Base-by-base conservation (phyloP, 2,888 invertebrate genomes). In the Tetragnatha montana region DNA sequence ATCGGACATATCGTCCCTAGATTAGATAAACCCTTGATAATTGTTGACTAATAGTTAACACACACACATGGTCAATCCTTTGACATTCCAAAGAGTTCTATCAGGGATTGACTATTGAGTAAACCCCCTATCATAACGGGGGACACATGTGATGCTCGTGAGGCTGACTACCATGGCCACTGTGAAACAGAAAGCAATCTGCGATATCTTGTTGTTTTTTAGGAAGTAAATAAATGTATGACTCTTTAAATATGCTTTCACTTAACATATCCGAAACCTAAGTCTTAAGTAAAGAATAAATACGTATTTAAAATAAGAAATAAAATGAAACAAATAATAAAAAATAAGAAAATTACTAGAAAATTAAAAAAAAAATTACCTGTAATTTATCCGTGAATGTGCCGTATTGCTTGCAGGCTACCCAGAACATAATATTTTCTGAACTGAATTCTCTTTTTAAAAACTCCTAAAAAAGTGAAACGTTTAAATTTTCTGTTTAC, bases 381-480 rank as follows among this genome's bases (percentile, higher is more conserved):
- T 88, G 84, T 19, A n/a, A 50, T 73, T 78, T 84, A 50, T 88
- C 83, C 68, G 21, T 84, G 10, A 81, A 68, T 17, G 84, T 70
- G n/a, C 60, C 74, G n/a, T 88, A 88, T 21, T 84, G 88, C 73
- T 88, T 82, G 21, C 88, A 88, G 0, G 84, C 79, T 19, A 84
- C 79, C 88, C 88, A 88, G 69, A 88, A 88, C 80, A 81, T 88
- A 0, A 88, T 88, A 35, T 88, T 88, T 76, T 88, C 88, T 14
- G 73, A 83, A 19, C 88, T 88, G 50, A 88, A 88, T 70, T 88
- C 88, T 74, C 88, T 60, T 68, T 88, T 88, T 73, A 88, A 49
- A 69, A 88, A 88, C 22, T 88, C 88, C 88, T 88, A 70, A 79
- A 88, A 73, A 60, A 49, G 47, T 79, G 80, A 35, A 35, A 35